Base-by-base conservation (phyloP, 2,888 invertebrate genomes). In the Nowickia ferox region DNA sequence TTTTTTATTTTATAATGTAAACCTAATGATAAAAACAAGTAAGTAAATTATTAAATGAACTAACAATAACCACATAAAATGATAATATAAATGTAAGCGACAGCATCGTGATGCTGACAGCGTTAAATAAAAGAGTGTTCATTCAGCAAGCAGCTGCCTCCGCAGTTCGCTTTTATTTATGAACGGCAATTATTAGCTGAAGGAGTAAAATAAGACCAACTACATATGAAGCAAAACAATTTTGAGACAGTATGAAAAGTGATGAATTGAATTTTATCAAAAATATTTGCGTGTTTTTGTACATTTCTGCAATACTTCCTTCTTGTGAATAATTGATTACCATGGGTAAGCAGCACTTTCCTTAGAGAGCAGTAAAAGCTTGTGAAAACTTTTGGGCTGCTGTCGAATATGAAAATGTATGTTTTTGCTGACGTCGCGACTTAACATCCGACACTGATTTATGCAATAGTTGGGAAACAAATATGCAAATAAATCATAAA, bases 31-130 rank as follows among this genome's bases (percentile, higher is more conserved):
- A 86, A 69, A 59, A 81, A 79, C 78, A 87, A 86, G 79, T 86
- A 85, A 87, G 86, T 87, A 87, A 88, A 88, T 88, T 88, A 87
- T 88, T 88, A 89, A 89, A 90, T 87, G 89, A 89, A 89, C 88
- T 88, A 87, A 89, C 89, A 89, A 88, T 89, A 89, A 90, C 89
- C 90, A 89, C 89, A 90, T 89, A 90, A 90, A 89, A 89, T 88
- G 89, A 87, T 89, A 89, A 89, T 79, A 86, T 79, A 83, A 76
- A 86, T 83, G 72, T 83, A 86, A 90, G 88, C 87, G 89, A 87
- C 88, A 87, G 84, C 87, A 87, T 87, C 82, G 66, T 72, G 69
- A 61, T 66, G 59, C 75, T 69, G 68, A 48, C 48, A 68, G 74
- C 59, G 57, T 51, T 46, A 63, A 19, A 42, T 15, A 57, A 65